Conservation (phyloP, 2,888 invertebrate genomes). For the Polymixis lichenea region DNA sequence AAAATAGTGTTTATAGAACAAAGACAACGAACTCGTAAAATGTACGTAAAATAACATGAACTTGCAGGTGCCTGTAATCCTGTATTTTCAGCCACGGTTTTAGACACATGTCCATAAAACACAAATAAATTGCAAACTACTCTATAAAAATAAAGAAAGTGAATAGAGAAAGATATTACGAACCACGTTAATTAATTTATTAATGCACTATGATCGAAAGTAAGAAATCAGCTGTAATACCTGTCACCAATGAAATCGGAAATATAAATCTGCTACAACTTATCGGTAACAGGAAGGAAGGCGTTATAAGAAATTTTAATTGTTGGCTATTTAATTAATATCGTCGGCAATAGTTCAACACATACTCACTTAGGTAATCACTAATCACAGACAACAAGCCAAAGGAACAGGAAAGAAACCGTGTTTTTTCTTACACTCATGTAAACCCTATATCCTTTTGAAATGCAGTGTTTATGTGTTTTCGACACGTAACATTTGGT, state of each 20-base stretch:
- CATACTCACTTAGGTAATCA: slow-evolving; percentile 65
- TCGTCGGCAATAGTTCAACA: slow-evolving; percentile 67
- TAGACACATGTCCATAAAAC: slow-evolving; percentile 47
- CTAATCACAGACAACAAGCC: slow-evolving; percentile 58
- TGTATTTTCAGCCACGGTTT: slow-evolving; percentile 52
- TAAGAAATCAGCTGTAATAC: slow-evolving; percentile 39
- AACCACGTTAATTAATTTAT: slow-evolving; percentile 22
- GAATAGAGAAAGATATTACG: slow-evolving; percentile 16
- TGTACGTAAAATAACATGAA: slow-evolving; percentile 75
- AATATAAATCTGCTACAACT: slow-evolving; percentile 61
- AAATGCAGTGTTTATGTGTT: slow-evolving; percentile 53
- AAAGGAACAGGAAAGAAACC: slow-evolving; percentile 75
- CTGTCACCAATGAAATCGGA: slow-evolving; percentile 61
- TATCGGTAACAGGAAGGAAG: slow-evolving; percentile 71
- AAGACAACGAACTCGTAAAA: slow-evolving; percentile 90
- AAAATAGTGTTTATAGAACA: slow-evolving; percentile 85
- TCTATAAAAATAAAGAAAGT: slow-evolving; percentile 35
- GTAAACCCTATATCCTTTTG: slow-evolving; percentile 55
- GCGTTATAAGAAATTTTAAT: slow-evolving; percentile 69
- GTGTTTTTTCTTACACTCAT: slow-evolving; percentile 53
- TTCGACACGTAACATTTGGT: slow-evolving; percentile 45
- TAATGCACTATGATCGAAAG: slow-evolving; percentile 35
- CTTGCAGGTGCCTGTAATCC: slow-evolving; percentile 69
- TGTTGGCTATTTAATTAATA: slow-evolving; percentile 73
- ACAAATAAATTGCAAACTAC: slow-evolving; percentile 10